These are phyloP conservation scores for Aldabrachelys gigantea DNA, from an alignment of 2,113 vertebrate genomes.

Conservation along the genomic window DNA sequence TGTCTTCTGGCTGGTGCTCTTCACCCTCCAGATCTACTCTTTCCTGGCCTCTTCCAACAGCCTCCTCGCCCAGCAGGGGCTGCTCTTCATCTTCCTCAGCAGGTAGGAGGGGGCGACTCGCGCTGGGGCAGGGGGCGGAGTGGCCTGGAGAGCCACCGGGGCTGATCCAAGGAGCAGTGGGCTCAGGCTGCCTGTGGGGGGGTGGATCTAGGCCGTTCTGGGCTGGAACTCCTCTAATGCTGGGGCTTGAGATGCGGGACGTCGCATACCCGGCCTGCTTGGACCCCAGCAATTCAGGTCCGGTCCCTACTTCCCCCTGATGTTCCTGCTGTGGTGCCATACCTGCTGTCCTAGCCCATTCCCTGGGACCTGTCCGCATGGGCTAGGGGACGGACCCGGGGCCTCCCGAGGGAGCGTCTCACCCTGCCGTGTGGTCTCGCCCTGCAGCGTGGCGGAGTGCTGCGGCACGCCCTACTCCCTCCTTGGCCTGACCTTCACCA, in stretches of 20 bases:
- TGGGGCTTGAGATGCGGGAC: not conserved
- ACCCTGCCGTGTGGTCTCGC: not conserved
- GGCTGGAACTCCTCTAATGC: not conserved
- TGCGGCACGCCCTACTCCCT: conserved; percentile 88
- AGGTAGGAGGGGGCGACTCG: conserved; percentile 70
- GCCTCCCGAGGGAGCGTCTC: not conserved
- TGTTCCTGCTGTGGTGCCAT: not conserved
- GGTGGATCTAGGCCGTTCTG: too few species aligned
- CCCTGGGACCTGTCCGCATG: not conserved
- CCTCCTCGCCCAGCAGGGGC: conserved; percentile 76
- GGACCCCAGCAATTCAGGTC: too few species aligned
- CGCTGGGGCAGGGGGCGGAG: too few species aligned
- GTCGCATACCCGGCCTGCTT: too few species aligned
- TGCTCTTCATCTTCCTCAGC: conserved; percentile 84
- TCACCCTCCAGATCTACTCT: conserved; percentile 80
- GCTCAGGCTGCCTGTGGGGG: not conserved
- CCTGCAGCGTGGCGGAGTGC: conserved; percentile 85
- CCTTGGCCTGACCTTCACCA: conserved; percentile 86
- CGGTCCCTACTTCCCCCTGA: too few species aligned
- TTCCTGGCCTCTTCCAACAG: conserved; percentile 61
- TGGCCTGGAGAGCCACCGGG: not conserved
- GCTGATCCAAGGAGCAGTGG: not conserved
- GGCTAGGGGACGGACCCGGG: not conserved
- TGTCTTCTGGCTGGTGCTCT: conserved; percentile 87
- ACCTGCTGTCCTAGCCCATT: not conserved